Evolutionary conservation across 2,797 vertebrate species (phyloP), one percentile per base, ranked within the genome.

Genomic region (Falco berigora): DNA sequence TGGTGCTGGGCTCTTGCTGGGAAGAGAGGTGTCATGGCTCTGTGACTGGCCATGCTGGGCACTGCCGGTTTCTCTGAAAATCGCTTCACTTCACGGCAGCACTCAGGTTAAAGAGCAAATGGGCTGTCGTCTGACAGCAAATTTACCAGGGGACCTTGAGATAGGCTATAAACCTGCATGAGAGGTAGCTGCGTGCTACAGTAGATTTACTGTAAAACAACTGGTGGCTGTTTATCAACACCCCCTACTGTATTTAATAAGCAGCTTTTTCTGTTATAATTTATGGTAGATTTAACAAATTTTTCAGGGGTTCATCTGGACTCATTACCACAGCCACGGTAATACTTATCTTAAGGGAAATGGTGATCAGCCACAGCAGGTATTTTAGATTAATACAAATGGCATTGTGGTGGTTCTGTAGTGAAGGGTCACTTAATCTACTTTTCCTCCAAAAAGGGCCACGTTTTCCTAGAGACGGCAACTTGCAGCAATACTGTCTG

Each of bases 381-480:
- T 88, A 84, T 87, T 95, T 89, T 63, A 71, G 86, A 73, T 92
- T 91, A 96, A 93, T 94, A 86, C 61, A 94, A 79, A 88, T 94
- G 94, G 75, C 47, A 55, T 56, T 82, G 89, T 84, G 32, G 53
- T 89, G 59, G 47, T 92, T 96, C 53, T 88, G 34, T 83, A 93
- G 61, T 23, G 44, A 95, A 95, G 90, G 80, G 83, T 94, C 90
- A 94, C 50, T 90, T 96, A 96, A 95, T 96, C 89, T 95, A 49
- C 67, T 95, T 96, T 95, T 92, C 71, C 44, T 94, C 53, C 64
- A 86, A 93, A 85, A 73, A 67, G 22, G 80, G 12, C 61, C 16
- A 2, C 52, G 67, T 94, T 95, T 96, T 92, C 82, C 50, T 91
- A 53, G 74, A 97, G 62, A 74, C 58, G 87, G 79, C 28, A 91